phyloP scores from a whole-genome alignment of 2,113 vertebrate species.

The Peromyscus maniculatus region DNA sequence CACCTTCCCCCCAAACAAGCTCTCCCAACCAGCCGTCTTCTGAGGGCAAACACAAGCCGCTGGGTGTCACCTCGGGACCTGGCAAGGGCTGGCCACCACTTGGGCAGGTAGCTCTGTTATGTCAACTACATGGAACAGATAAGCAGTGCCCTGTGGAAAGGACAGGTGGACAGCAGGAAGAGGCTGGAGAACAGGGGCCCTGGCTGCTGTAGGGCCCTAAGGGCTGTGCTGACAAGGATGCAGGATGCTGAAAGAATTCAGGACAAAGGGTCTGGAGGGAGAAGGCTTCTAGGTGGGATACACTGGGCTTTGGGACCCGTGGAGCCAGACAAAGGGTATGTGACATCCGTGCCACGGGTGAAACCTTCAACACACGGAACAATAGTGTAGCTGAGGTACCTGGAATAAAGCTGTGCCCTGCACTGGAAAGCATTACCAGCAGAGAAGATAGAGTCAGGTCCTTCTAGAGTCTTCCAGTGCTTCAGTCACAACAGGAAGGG shows the following conservation, averaged over 20 bases:
- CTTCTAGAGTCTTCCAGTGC: background rate
- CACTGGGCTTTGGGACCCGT: background rate
- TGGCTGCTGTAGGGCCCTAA: background rate
- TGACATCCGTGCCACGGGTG: background rate
- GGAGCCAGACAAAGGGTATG: background rate
- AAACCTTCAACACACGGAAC: background rate
- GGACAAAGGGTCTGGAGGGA: background rate
- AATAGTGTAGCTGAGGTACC: background rate
- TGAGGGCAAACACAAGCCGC: background rate
- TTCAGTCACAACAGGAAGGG: background rate
- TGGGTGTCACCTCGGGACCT: background rate
- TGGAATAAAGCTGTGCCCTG: background rate
- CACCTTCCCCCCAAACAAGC: too few species aligned
- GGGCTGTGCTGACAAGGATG: background rate
- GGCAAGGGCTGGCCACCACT: background rate
- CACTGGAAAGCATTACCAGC: rapidly evolving
- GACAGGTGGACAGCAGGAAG: rapidly evolving
- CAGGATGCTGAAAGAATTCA: background rate
- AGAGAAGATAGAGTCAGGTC: background rate
- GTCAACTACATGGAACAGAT: background rate
- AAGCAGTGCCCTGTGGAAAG: background rate
- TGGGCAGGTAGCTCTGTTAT: background rate
- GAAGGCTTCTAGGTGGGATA: too few species aligned
- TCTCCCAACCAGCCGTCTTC: background rate
- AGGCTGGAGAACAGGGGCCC: background rate